phyloP scores from a whole-genome alignment of 2,797 vertebrate genomes.

The Sebastes kiyomatsui region DNA sequence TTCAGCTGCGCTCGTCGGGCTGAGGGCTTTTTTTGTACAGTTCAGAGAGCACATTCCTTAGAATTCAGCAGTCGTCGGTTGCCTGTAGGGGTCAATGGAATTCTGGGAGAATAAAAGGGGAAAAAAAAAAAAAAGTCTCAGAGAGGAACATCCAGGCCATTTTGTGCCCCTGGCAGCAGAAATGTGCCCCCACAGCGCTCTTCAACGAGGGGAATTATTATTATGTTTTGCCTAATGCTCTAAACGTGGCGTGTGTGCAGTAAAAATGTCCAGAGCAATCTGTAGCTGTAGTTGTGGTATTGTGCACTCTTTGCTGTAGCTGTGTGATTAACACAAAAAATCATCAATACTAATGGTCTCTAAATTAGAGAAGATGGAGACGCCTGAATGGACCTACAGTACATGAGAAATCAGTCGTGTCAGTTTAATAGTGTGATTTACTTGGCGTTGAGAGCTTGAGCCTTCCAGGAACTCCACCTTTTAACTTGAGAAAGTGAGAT shows the following conservation, averaged over 20 bases:
- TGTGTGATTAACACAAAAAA: constrained; percentile 54
- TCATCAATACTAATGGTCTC: constrained; percentile 59
- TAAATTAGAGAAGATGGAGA: constrained; percentile 53
- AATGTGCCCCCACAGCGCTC: constrained; percentile 35
- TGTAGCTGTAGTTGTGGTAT: constrained; percentile 30
- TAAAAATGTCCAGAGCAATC: constrained; percentile 49
- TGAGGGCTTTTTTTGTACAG: constrained; percentile 91
- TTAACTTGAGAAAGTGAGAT: constrained; percentile 52
- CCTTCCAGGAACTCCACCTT: constrained; percentile 77
- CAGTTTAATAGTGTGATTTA: constrained; percentile 77
- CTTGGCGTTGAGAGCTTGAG: constrained; percentile 68
- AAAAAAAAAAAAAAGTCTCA: constrained; percentile 60
- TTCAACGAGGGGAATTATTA: constrained; percentile 27
- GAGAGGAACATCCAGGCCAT: constrained; percentile 72
- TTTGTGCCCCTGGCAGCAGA: constrained; percentile 49
- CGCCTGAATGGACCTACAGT: constrained; percentile 50
- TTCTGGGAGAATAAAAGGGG: constrained; percentile 79
- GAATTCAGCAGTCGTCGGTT: constrained; percentile 89
- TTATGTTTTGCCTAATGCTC: constrained; percentile 16
- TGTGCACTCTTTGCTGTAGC: neutral
- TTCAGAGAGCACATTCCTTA: constrained; percentile 97
- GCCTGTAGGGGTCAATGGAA: constrained; percentile 94
- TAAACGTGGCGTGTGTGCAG: constrained; percentile 45
- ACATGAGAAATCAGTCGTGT: constrained; percentile 71
- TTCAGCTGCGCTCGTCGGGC: constrained; percentile 89